Base-by-base conservation (phyloP, 2,888 invertebrate genomes). In the Diplolepis rosae region DNA sequence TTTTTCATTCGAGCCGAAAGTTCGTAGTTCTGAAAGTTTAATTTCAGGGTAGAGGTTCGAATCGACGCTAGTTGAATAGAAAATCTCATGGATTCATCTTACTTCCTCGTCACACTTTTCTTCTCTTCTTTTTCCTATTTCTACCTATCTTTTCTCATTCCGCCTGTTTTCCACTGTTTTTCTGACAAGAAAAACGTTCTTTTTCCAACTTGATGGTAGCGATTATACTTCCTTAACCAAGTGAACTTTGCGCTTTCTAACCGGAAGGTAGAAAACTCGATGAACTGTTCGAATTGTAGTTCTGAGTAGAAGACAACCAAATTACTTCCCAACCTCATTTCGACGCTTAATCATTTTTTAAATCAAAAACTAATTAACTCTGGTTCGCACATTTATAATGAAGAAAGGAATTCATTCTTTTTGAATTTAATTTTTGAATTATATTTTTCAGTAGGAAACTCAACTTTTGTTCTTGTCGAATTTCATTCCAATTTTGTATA, bases 11-110 rank as follows among this genome's bases (percentile, higher is more conserved):
- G 68, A 71, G 72, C 70, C 74, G 54, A 75, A 75, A 77, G 73
- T 75, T 77, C 67, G 69, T 70, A 73, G 73, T 75, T 68, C 65
- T 73, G 74, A 77, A 77, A 77, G 77, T 77, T 77, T 75, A 77
- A 77, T 77, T 77, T 75, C 74, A 73, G 70, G 54, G 70, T 73
- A 39, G 69, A 72, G 65, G 54, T 69, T 30, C 68, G 72, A 68
- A 67, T 70, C 70, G 56, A 77, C 77, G 73, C 54, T 54, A 69
- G 71, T 75, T 74, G 77, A 77, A 77, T 77, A 72, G 73, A 70
- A 77, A 77, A 77, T 77, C 74, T 74, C 71, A 68, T 69, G 74
- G 74, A 71, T 69, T 70, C 61, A 27, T 50, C 52, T 65, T 54
- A 61, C 67, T 69, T 56, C 35, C 42, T 52, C 72, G 9, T 3